Conservation (phyloP, 1,140 invertebrate genomes). For the Druon quercuslanigerum region DNA sequence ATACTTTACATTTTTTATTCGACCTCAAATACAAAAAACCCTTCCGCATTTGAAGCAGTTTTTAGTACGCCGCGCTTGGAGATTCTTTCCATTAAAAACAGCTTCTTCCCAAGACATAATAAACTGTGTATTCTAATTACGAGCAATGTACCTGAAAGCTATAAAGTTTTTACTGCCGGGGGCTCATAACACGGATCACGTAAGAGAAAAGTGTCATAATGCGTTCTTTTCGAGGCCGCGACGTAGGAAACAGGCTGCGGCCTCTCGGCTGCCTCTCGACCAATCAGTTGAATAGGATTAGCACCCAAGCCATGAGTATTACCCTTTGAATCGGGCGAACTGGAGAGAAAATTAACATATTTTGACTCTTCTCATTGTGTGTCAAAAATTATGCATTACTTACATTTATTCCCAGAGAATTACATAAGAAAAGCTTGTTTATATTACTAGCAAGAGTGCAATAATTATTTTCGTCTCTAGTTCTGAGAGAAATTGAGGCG, state of each 20-base stretch:
- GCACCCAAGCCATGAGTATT: neutral
- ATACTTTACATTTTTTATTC: no score
- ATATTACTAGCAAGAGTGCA: neutral
- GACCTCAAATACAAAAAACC: no score
- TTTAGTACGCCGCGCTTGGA: no score
- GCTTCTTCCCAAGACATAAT: no score
- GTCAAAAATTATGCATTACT: neutral
- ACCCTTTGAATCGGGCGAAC: neutral
- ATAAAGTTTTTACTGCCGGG: conserved; percentile 3
- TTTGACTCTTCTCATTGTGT: conserved; percentile 43
- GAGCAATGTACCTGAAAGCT: neutral
- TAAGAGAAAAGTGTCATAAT: neutral
- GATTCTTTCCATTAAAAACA: no score
- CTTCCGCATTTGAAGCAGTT: no score
- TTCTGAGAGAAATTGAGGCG: conserved; percentile 10
- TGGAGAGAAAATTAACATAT: conserved; percentile 49
- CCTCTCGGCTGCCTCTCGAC: neutral
- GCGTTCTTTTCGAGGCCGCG: neutral
- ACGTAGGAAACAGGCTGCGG: neutral
- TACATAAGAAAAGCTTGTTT: conserved; percentile 5
- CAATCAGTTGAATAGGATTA: neutral
- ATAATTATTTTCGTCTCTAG: neutral
- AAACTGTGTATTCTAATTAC: neutral
- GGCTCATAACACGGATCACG: neutral
- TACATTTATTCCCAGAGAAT: neutral